These are phyloP conservation scores for Drosophila flavopinicola DNA, from an alignment of 2,888 invertebrate species.

Conservation along the genomic window DNA sequence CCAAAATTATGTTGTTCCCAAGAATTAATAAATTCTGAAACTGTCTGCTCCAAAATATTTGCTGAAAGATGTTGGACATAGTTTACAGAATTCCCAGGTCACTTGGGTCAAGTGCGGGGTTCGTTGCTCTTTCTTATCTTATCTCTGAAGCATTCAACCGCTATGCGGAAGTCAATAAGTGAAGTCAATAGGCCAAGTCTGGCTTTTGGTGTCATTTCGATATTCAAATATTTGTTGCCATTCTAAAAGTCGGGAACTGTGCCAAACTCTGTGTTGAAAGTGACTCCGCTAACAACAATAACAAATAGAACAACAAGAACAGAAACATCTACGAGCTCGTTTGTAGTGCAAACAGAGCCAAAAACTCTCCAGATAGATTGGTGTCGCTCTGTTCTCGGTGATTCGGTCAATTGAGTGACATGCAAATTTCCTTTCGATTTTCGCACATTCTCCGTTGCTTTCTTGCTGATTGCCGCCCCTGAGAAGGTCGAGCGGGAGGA, in stretches of 20 bases:
- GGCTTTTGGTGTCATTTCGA: conserved; percentile 56
- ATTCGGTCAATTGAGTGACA: conserved; percentile 69
- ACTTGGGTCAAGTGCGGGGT: conserved; percentile 35
- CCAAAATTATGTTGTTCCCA: conserved; percentile 59
- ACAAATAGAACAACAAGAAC: conserved; percentile 6
- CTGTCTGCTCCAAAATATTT: conserved; percentile 27
- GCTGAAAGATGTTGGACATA: conserved; percentile 27
- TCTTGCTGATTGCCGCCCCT: conserved; percentile 52
- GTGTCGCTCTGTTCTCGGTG: conserved; percentile 50
- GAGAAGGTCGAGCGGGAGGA: conserved; percentile 46
- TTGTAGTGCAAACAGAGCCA: conserved; percentile 65
- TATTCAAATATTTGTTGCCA: conserved; percentile 67
- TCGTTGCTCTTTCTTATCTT: conserved; percentile 63
- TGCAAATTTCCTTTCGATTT: conserved; percentile 77
- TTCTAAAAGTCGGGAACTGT: conserved; percentile 57
- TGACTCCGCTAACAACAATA: conserved; percentile 29
- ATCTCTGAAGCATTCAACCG: conserved; percentile 30
- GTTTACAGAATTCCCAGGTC: conserved; percentile 30
- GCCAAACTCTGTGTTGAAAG: conserved; percentile 49
- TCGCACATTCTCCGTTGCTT: conserved; percentile 62
- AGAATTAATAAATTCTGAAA: conserved; percentile 39
- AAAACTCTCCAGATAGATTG: conserved; percentile 50
- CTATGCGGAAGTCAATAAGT: conserved; percentile 59
- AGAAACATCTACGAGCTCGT: conserved; percentile 43
- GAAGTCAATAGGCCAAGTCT: conserved; percentile 35